These are phyloP conservation scores for Acrobeloides nanus DNA, from an alignment of 2,888 invertebrate genomes.

Conservation along the genomic window DNA sequence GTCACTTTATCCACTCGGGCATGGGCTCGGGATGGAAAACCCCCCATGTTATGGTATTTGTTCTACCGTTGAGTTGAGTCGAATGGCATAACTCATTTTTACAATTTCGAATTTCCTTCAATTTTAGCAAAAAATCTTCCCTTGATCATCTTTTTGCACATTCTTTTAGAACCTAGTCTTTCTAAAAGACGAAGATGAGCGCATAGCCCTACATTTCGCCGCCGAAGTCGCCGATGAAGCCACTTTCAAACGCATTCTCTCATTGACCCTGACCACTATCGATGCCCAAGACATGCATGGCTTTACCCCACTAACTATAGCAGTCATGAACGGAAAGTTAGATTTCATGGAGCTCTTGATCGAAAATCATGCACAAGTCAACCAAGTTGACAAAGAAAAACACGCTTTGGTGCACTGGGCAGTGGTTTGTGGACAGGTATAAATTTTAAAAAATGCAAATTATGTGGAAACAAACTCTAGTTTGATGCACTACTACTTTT, in stretches of 20 bases:
- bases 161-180: no score
- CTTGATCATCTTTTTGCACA: no score
- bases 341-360: conserved; percentile 76
- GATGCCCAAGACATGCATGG: conserved; percentile 84
- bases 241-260: conserved; percentile 67
- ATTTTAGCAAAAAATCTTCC: no score
- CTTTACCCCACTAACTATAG: conserved; percentile 79
- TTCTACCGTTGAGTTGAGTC: no score
- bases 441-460: neutral
- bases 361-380: conserved; percentile 74
- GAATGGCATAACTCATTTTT: no score
- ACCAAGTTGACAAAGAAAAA: conserved; percentile 81
- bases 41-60: no score
- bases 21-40: no score
- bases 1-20: no score
- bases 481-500: conserved; percentile 31
- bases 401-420: conserved; percentile 97
- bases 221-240: conserved; percentile 65
- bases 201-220: conserved; percentile 73
- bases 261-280: conserved; percentile 72
- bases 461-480: conserved; percentile 12
- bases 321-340: conserved; percentile 84
- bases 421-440: conserved; percentile 61
- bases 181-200: conserved; percentile 4
- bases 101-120: no score